Evolutionary conservation across 2,888 invertebrate species (phyloP).

Genomic region (Volucella zonaria): DNA sequence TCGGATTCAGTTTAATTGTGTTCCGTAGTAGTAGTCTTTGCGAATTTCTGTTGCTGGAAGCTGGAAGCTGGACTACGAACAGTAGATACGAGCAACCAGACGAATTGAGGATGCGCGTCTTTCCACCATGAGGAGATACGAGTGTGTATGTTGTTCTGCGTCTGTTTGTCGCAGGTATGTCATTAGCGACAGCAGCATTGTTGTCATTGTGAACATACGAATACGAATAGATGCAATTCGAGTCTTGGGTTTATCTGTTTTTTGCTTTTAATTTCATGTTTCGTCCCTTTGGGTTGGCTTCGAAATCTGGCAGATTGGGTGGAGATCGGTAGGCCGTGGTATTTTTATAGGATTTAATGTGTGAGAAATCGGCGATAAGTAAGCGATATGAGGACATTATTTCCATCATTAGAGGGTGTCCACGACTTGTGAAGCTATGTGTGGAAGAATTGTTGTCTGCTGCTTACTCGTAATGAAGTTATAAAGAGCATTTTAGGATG

Average conservation of each 20-base stretch:
- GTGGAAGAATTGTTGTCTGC: constrained; percentile 1
- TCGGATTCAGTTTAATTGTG: constrained; percentile 73
- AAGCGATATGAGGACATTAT: constrained; percentile 67
- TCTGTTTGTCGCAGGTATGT: constrained; percentile 67
- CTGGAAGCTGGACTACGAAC: neutral
- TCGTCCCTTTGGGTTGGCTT: constrained; percentile 13
- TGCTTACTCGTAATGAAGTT: constrained; percentile 31
- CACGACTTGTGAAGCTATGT: constrained; percentile 17
- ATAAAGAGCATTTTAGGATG: constrained; percentile 6
- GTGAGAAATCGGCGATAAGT: constrained; percentile 72
- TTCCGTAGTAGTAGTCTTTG: constrained; percentile 28
- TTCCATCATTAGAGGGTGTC: constrained; percentile 69
- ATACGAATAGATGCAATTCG: constrained; percentile 34
- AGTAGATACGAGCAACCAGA: too few species aligned
- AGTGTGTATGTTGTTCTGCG: constrained; percentile 62
- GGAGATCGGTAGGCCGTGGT: constrained; percentile 56
- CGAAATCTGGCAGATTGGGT: constrained; percentile 43
- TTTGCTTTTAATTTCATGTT: neutral
- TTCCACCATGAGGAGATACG: constrained; percentile 35
- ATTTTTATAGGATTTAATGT: constrained; percentile 72
- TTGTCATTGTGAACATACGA: constrained; percentile 69
- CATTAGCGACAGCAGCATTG: constrained; percentile 73
- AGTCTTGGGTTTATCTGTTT: constrained; percentile 35
- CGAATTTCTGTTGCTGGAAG: constrained; percentile 1
- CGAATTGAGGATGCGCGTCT: constrained; percentile 45